Base-by-base conservation (phyloP, 2,113 vertebrate species). In the Lasiurus cinereus region DNA sequence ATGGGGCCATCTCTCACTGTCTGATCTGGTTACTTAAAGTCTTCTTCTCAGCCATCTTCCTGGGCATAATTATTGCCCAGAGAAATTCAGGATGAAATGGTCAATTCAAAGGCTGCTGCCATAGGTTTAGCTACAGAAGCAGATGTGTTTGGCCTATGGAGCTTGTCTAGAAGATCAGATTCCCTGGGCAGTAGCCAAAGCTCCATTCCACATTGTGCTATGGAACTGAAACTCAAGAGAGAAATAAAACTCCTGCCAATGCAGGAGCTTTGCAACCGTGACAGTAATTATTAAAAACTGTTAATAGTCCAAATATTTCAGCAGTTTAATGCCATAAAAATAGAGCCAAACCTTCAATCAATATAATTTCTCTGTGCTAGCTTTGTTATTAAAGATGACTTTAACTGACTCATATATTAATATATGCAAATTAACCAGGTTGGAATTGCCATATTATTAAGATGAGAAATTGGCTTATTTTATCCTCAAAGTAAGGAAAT, bases 231-330 rank as follows among this genome's bases (percentile, higher is more conserved):
- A 54, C 27, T 96, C 43, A 62, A 18, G 73, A 79, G 64, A 82
- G 48, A 87, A 79, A 83, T 62, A 66, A 43, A 16, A 39, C 8
- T 29, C 7, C 14, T 83, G 54, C 76, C 59, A 83, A 43, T 74
- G 78, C 7, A 21, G 64, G 70, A 70, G 21, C 29, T 83, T 82
- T 74, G 64, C 94, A 93, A 83, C 36, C 15, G 94, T 87, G 43
- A 90, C 14, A 48, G 64, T 56, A 91, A 87, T 94, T 77, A 83
- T 78, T 94, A 77, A 82, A 85, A 96, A 72, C 73, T 43, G 33
- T 54, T 72, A 96, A 66, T 10, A 70, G 79, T 78, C 22, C 52
- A 90, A 89, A 88, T 91, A 91, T 39, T 91, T 69, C 22, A 82
- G 64, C 54, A 94, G 70, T 76, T 91, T 76, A 70, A 74, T 90